Evolutionary conservation across 2,797 vertebrate species (phyloP).

Genomic region (Onychomys leucogaster): DNA sequence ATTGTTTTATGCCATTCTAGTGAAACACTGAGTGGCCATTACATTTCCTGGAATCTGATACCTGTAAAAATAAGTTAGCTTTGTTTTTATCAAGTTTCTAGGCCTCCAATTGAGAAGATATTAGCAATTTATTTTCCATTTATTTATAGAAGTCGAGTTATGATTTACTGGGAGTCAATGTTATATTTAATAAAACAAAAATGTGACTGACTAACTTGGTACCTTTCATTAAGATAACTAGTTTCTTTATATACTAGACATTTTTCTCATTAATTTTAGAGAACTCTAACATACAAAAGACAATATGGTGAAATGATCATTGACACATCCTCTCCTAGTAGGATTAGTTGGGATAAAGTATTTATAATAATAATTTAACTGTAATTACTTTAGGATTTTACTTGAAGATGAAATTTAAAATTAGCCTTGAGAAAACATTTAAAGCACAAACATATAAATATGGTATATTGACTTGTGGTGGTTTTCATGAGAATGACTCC

Average conservation of each 20-base stretch:
- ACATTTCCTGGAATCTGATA: conserved; percentile 2
- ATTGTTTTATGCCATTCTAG: conserved; percentile 31
- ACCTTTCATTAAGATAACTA: conserved; percentile 37
- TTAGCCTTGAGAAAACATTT: conserved; percentile 18
- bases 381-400: background rate
- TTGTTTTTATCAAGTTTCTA: conserved; percentile 39
- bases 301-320: background rate
- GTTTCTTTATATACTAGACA: conserved; percentile 22
- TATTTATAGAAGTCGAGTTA: conserved; percentile 41
- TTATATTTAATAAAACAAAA: conserved; percentile 42
- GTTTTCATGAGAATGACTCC: background rate
- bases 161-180: conserved; percentile 20
- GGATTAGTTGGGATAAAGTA: conserved; percentile 1
- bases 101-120: conserved; percentile 20
- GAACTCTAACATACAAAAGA: background rate
- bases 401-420: background rate
- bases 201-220: background rate
- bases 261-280: background rate
- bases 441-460: background rate
- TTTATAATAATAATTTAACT: conserved; percentile 11
- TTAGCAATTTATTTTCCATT: conserved; percentile 60
- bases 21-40: background rate
- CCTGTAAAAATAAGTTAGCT: conserved; percentile 6
- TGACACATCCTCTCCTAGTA: background rate
- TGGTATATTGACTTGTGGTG: background rate